Evolutionary conservation across 1,140 invertebrate species (phyloP).

Genomic region (Globodera ellingtonae): DNA sequence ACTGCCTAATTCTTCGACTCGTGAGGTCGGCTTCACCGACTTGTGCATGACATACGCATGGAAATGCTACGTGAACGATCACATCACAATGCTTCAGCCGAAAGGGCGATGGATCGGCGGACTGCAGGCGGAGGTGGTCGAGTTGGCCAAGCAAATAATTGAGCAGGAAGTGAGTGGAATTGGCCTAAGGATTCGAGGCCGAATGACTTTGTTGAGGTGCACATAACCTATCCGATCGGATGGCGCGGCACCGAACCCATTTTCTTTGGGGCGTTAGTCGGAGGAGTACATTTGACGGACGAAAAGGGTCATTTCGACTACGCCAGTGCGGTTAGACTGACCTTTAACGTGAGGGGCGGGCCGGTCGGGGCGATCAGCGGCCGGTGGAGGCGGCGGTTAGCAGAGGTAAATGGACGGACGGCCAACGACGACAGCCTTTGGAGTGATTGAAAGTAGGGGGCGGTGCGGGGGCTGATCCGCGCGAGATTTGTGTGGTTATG

Average conservation of each 20-base stretch:
- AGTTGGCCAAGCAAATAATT: conserved; percentile 62
- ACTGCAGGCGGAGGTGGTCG: conserved; percentile 48
- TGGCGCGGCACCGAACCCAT: conserved; percentile 66
- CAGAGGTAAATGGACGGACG: conserved; percentile 26
- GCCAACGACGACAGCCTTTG: background rate
- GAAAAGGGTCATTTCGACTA: conserved; percentile 63
- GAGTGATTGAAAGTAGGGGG: no score
- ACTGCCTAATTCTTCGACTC: conserved; percentile 7
- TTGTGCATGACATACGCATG: conserved; percentile 64
- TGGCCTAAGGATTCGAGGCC: background rate
- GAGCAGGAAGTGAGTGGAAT: conserved; percentile 52
- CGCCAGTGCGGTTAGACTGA: conserved; percentile 58
- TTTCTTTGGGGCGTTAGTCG: conserved; percentile 63
- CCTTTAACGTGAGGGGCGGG: conserved; percentile 62
- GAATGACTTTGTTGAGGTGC: conserved; percentile 47
- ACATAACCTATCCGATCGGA: conserved; percentile 64
- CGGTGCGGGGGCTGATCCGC: no score
- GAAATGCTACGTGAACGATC: conserved; percentile 63
- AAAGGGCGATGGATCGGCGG: conserved; percentile 59
- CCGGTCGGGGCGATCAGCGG: conserved; percentile 56
- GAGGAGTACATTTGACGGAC: conserved; percentile 60
- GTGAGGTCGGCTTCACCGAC: conserved; percentile 57
- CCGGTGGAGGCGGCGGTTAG: conserved; percentile 55
- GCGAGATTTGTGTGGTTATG: no score
- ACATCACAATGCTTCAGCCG: conserved; percentile 63